Evolutionary conservation across 2,113 vertebrate genomes (phyloP), one percentile per base, ranked within the genome.

Genomic region (Stegastes partitus): DNA sequence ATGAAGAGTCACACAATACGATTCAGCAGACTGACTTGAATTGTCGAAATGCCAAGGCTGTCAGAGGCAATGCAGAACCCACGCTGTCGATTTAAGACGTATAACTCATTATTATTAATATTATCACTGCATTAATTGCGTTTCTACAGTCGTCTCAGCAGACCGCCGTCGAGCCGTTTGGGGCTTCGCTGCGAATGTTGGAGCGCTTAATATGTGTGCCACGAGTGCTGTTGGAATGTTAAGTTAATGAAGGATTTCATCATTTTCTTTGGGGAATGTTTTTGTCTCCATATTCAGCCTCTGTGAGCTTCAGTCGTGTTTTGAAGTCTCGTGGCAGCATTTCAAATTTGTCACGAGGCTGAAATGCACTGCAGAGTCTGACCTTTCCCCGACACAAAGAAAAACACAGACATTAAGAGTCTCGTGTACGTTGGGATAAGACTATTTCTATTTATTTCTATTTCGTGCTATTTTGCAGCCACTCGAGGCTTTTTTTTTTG

Each of bases 211-310:
- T 64, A 49, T 39, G 15, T 69, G 44, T 23, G 25, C 51, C 37
- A 70, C 49, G 50, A 68, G 56, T 58, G 18, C 26, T 65, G 37
- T 8, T n/a, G 16, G 21, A 74, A 68, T 78, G 57, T 71, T 61
- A 51, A 71, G 54, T 79, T 69, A 74, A 77, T 76, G 71, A 55
- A 73, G 18, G 53, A 61, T 69, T 69, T 73, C 61, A 70, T 84
- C 19, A 0, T 57, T 77, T 68, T 51, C 22, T 69, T 57, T 59
- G 45, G 73, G 59, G 44, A 28, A 42, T 54, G 39, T 21, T 71
- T 53, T 12, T 21, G 37, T 44, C 44, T 69, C 58, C 34, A 2
- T 21, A n/a, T 51, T 65, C n/a, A 44, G 51, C 47, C 23, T 59
- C 37, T 42, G 7, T 14, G 16, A 11, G 19, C 15, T 47, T 50